A percentile compares a stretch with the other conserved stretches of the same genome.
Evolutionary conservation across 2,888 invertebrate genomes (phyloP).

Genomic region (Octonoba sinensis): DNA sequence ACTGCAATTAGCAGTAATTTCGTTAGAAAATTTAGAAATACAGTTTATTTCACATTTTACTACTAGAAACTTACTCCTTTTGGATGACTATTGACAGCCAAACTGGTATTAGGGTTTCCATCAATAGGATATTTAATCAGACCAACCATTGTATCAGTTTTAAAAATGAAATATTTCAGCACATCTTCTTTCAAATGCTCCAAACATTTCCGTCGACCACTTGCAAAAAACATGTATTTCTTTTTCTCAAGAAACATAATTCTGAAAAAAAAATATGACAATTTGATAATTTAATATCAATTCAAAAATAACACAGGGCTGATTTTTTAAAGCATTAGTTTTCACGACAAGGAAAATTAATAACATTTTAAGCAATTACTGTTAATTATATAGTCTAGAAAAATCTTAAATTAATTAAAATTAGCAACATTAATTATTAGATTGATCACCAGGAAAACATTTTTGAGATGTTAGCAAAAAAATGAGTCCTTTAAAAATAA

Average conservation of each 20-base stretch:
- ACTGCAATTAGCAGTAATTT: neutral
- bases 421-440: too few relatives aligned
- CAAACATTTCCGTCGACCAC: too few relatives aligned
- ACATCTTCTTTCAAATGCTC: neutral
- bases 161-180: constrained; percentile 20
- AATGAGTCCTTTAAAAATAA: too few relatives aligned
- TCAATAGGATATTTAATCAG: constrained; percentile 49
- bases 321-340: too few relatives aligned
- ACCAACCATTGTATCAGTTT: constrained; percentile 26
- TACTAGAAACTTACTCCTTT: constrained; percentile 30
- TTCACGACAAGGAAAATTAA: too few relatives aligned
- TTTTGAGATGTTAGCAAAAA: too few relatives aligned
- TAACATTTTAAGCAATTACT: too few relatives aligned
- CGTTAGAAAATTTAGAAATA: neutral
- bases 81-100: constrained; percentile 28
- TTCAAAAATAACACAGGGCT: too few relatives aligned
- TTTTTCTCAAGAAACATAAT: neutral
- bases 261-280: neutral
- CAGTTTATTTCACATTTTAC: neutral
- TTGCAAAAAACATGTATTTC: neutral
- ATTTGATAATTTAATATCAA: too few relatives aligned
- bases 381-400: too few relatives aligned
- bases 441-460: too few relatives aligned
- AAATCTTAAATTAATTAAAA: too few relatives aligned
- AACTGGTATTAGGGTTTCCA: constrained; percentile 41